Evolutionary conservation across 2,888 invertebrate genomes (phyloP).

Genomic region (Orthonychiurus folsomi): DNA sequence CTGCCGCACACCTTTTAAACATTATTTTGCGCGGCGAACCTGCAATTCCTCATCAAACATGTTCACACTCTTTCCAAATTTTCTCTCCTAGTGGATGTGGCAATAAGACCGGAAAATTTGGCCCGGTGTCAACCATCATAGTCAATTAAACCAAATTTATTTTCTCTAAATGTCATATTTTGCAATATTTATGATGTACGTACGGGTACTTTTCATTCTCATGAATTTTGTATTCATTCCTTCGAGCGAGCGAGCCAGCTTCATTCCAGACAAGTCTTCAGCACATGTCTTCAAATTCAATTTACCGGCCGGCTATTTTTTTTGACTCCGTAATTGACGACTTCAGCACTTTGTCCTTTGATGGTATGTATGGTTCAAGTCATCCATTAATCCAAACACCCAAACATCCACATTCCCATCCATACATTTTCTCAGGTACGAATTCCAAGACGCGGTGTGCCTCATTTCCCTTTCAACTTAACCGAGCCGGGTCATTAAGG

Average conservation of each 20-base stretch:
- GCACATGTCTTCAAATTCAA: neutral
- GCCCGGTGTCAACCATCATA: neutral
- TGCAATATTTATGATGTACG: slow-evolving; percentile 12
- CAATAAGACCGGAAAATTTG: neutral
- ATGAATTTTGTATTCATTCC: neutral
- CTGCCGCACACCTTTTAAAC: slow-evolving; percentile 15
- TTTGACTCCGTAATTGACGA: neutral
- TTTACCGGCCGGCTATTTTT: neutral
- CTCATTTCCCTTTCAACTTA: no score
- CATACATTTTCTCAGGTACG: no score
- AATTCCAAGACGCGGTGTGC: no score
- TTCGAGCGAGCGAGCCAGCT: neutral
- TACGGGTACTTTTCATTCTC: no score
- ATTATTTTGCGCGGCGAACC: slow-evolving; percentile 17
- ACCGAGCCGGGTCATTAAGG: no score
- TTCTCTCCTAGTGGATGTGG: neutral
- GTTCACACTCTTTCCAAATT: neutral
- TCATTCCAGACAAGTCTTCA: neutral
- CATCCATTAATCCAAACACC: neutral
- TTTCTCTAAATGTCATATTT: slow-evolving; percentile 4
- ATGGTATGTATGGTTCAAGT: neutral
- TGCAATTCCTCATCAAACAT: neutral
- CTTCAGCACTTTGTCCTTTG: neutral
- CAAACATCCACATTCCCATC: neutral
- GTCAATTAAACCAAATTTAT: slow-evolving; percentile 12